Base-by-base conservation (phyloP, 2,888 invertebrate species). In the Nezara viridula region DNA sequence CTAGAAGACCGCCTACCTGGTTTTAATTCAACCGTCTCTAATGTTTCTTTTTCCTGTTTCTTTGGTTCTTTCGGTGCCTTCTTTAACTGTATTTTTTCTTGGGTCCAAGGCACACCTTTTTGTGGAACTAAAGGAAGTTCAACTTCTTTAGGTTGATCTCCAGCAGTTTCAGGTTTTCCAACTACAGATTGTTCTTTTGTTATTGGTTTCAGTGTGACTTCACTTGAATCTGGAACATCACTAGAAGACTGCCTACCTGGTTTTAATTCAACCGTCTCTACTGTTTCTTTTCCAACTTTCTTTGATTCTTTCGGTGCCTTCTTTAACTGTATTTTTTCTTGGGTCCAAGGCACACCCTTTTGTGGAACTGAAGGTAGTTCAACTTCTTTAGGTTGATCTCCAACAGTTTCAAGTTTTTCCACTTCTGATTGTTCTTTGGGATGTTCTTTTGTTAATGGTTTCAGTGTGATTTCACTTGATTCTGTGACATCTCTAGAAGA, bases 11-110 rank as follows among this genome's bases (percentile, higher is more conserved):
- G 50, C 40, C 87, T 87, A 16, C 37, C 73, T 47, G 87, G 87
- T 90, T 90, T 91, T 85, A 91, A 85, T 21, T 91, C 66, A 21
- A 88, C 90, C 85, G 85, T 77, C 88, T 93, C 93, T n/a, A 87
- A 47, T 19, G 4, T 85, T 89, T 90, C 90, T 89, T 89, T 87
- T 86, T 89, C 87, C 24, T 60, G 32, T 85, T 47, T 85, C 66
- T 86, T 88, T 55, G 89, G 89, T 77, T 91, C 86, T n/a, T 88
- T 89, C 91, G 91, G 91, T 0, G 92, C 90, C 90, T 91, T 92
- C 89, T 92, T 93, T 77, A 93, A 89, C 5, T 91, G 91, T 19
- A 93, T 91, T 90, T 92, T 92, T 90, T 93, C 92, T 89, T 93
- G 92, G 0, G 92, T 93, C 93, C 93, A 93, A 3, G 93, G 92